Evolutionary conservation across 2,888 invertebrate genomes (phyloP).

Genomic region (Leptinotarsa juncta): DNA sequence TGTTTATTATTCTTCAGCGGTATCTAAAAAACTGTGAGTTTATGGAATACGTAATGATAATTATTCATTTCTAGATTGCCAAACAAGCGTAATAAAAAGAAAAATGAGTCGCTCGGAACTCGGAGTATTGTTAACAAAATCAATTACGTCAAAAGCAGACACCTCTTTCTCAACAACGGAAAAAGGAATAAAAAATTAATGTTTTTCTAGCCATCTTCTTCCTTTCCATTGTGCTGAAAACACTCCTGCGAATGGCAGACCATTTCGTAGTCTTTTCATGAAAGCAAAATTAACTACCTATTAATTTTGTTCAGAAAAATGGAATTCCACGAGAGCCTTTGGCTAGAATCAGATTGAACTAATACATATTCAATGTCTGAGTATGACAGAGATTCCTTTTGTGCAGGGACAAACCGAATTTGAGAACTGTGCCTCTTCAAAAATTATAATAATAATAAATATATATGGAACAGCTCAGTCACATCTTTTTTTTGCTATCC

Average conservation of each 20-base stretch:
- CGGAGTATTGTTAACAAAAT: constrained; percentile 39
- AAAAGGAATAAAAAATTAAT: constrained; percentile 39
- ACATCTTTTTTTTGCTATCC: no score
- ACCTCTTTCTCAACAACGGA: constrained; percentile 26
- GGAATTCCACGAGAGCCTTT: not conserved
- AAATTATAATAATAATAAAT: no score
- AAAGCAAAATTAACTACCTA: constrained; percentile 21
- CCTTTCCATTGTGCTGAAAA: constrained; percentile 28
- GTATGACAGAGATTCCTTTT: not conserved
- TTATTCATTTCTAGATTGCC: not conserved
- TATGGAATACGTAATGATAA: constrained; percentile 7
- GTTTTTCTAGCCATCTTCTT: constrained; percentile 27
- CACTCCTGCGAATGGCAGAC: constrained; percentile 44
- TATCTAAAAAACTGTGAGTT: not conserved
- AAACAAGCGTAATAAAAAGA: constrained; percentile 31
- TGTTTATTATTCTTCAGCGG: not conserved
- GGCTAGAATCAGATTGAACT: not conserved
- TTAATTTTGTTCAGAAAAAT: constrained; percentile 10
- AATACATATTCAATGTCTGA: not conserved
- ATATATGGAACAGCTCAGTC: no score
- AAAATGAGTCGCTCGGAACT: constrained; percentile 12
- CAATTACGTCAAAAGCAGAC: constrained; percentile 40
- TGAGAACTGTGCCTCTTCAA: no score
- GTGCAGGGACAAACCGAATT: no score
- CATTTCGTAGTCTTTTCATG: constrained; percentile 34